A percentile compares a stretch with the other conserved stretches of the same genome.
phyloP scores from a whole-genome alignment of 1,140 invertebrate genomes.

The Drosophila sp. region DNA sequence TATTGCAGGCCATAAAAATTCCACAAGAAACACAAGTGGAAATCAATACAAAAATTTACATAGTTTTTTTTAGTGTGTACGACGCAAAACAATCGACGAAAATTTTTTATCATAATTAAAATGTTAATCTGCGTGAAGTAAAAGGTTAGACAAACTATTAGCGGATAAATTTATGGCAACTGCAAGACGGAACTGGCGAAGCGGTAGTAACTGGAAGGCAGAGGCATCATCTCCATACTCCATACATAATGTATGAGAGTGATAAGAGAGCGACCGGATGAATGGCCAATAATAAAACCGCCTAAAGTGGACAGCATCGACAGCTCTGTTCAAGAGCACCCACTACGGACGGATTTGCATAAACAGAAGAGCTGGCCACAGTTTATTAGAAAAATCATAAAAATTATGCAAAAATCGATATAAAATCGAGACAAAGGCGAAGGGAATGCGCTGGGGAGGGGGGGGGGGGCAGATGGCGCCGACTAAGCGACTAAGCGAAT shows the following conservation, averaged over 20 bases:
- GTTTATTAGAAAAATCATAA: conserved; percentile 58
- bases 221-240: conserved; percentile 32
- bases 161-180: conserved; percentile 74
- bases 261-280: conserved; percentile 61
- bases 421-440: conserved; percentile 9
- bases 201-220: conserved; percentile 37
- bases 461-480: conserved; percentile 1
- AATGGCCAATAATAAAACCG: conserved; percentile 62
- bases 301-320: conserved; percentile 41
- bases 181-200: conserved; percentile 73
- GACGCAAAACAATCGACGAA: conserved; percentile 58
- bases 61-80: conserved; percentile 34
- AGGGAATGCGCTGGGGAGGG: background rate
- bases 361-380: conserved; percentile 37
- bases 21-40: conserved; percentile 64
- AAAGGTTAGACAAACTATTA: conserved; percentile 82
- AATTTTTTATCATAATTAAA: conserved; percentile 78
- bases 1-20: conserved; percentile 66
- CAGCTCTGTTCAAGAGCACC: conserved; percentile 77
- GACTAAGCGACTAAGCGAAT: conserved; percentile 5
- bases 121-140: conserved; percentile 81
- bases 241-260: conserved; percentile 75
- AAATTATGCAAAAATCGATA: conserved; percentile 36
- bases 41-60: conserved; percentile 68
- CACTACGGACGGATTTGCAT: conserved; percentile 70